Percentiles rank a stretch among this genome's conserved stretches.
These are phyloP conservation scores for Coryphaenoides rupestris DNA, from an alignment of 2,113 vertebrate species.

Conservation along the genomic window DNA sequence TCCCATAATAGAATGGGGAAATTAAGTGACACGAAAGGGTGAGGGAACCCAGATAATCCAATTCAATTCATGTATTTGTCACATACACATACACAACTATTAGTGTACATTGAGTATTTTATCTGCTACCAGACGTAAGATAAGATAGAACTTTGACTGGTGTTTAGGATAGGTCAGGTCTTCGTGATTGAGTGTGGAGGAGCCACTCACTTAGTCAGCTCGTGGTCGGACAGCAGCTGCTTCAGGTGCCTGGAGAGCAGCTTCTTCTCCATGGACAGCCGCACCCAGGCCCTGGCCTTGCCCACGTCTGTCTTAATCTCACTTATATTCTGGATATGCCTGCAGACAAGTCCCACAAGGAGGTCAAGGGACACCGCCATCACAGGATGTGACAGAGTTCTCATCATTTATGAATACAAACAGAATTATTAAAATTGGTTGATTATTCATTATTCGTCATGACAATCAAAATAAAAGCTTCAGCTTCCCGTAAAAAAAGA, in stretches of 20 bases:
- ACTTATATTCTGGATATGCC: slow-evolving; percentile 96
- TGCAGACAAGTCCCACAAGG: slow-evolving; percentile 41
- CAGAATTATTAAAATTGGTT: background rate
- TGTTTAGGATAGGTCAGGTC: too few species aligned
- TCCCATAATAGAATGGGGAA: slow-evolving; percentile 4
- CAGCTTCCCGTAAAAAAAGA: too few species aligned
- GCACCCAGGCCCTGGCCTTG: slow-evolving; percentile 96
- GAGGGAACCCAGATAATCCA: background rate
- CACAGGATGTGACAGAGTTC: background rate
- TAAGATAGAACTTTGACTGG: too few species aligned
- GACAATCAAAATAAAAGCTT: background rate
- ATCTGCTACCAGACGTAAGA: too few species aligned
- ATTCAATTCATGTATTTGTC: background rate
- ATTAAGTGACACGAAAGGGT: background rate
- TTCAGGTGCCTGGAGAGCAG: slow-evolving; percentile 95
- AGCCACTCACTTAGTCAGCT: slow-evolving; percentile 89
- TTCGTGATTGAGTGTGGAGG: background rate
- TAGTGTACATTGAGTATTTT: background rate
- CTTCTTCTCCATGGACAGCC: slow-evolving; percentile 98
- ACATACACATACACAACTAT: background rate
- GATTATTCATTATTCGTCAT: too few species aligned
- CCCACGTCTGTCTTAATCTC: slow-evolving; percentile 98
- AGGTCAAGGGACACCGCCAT: background rate
- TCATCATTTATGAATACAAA: background rate
- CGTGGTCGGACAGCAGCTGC: slow-evolving; percentile 92